phyloP scores from a whole-genome alignment of 2,797 vertebrate species.

The Gouania willdenowi region DNA sequence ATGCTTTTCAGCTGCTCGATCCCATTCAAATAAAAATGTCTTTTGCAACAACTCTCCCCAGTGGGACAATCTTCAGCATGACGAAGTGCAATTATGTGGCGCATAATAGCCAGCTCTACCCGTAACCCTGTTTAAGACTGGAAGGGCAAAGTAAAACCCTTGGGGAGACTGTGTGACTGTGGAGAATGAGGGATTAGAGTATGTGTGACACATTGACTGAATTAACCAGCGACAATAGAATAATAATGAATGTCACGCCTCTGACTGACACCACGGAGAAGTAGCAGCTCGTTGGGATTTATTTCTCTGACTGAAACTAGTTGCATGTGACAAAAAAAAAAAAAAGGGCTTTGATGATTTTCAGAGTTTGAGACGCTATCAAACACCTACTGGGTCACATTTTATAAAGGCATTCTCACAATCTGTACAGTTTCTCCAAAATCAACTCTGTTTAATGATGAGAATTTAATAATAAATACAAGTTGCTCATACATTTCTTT shows the following conservation, averaged over 20 bases:
- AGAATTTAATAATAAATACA: too few species aligned
- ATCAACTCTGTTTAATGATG: too few species aligned
- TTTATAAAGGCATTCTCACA: too few species aligned
- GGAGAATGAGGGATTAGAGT: conserved; percentile 56
- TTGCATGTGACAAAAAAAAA: too few species aligned
- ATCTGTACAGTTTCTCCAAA: too few species aligned
- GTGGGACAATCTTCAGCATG: conserved; percentile 66
- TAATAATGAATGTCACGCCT: conserved; percentile 66
- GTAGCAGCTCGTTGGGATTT: conserved; percentile 50
- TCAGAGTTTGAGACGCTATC: too few species aligned
- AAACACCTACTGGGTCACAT: too few species aligned
- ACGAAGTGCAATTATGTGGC: conserved; percentile 68
- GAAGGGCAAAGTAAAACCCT: conserved; percentile 56
- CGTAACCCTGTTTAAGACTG: conserved; percentile 62
- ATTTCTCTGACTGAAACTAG: too few species aligned
- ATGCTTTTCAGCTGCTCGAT: conserved; percentile 51
- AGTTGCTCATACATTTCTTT: too few species aligned
- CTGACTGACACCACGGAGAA: conserved; percentile 40
- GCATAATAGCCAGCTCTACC: conserved; percentile 69
- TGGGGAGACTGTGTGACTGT: conserved; percentile 53
- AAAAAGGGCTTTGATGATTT: too few species aligned
- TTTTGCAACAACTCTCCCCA: conserved; percentile 36
- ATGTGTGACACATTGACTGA: conserved; percentile 61
- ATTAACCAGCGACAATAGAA: conserved; percentile 60
- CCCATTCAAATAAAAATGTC: conserved; percentile 52